These are phyloP conservation scores for Campylorhamphus procurvoides DNA, from an alignment of 2,113 vertebrate genomes.

Conservation along the genomic window DNA sequence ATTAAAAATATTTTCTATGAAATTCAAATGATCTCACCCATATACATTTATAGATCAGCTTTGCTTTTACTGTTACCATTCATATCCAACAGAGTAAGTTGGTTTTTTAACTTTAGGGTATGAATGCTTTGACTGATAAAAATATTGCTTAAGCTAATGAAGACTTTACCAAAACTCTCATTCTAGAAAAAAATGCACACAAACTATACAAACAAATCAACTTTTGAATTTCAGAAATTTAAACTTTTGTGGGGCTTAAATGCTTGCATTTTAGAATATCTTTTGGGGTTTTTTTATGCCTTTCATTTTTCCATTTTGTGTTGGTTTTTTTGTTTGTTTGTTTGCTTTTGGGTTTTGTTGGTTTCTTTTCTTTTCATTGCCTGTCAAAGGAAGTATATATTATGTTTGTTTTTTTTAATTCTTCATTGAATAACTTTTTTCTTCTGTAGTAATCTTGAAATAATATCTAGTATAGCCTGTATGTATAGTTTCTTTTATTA, in stretches of 20 bases:
- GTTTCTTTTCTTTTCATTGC: background rate
- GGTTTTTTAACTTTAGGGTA: background rate
- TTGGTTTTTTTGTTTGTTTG: no score
- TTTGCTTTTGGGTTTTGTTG: no score
- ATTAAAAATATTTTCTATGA: background rate
- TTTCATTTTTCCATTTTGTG: background rate
- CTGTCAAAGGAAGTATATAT: background rate
- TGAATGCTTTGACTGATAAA: background rate
- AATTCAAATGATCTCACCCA: background rate
- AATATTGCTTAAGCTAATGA: background rate
- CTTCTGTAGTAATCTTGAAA: background rate
- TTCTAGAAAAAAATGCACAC: background rate
- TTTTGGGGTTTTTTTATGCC: background rate
- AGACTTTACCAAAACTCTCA: background rate
- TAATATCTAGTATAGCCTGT: background rate
- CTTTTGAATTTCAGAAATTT: background rate
- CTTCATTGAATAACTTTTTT: background rate
- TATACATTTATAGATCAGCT: background rate
- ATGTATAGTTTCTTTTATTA: background rate
- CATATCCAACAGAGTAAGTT: background rate
- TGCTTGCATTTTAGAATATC: background rate
- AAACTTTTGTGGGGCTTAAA: fast-evolving
- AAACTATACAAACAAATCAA: background rate
- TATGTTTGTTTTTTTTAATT: background rate
- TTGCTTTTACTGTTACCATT: background rate